phyloP scores from a whole-genome alignment of 2,888 invertebrate species.

The Onchidella celtica region DNA sequence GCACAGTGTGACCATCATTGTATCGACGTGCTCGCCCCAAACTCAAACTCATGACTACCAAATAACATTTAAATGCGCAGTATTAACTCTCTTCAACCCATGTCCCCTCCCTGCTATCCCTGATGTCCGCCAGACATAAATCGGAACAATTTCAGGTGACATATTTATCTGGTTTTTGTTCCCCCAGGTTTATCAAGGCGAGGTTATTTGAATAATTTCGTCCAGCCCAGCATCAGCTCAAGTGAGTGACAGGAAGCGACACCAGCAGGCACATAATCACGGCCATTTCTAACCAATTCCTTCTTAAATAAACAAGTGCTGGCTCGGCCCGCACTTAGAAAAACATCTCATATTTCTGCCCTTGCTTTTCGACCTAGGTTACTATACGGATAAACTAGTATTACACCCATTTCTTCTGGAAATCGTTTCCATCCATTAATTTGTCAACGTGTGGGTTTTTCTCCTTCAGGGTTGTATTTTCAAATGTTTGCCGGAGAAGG shows the following conservation, averaged over 20 bases:
- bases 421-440: neutral
- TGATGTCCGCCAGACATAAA: too few species aligned
- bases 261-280: neutral
- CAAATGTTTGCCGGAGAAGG: neutral
- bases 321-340: neutral
- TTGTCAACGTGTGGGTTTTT: neutral
- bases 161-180: too few species aligned
- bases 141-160: too few species aligned
- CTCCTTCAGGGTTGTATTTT: neutral
- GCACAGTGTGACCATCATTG: too few species aligned
- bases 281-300: neutral
- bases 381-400: neutral
- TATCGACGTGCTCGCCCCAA: too few species aligned
- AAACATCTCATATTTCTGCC: neutral
- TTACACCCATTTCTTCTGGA: neutral
- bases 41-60: too few species aligned
- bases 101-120: too few species aligned
- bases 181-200: too few species aligned
- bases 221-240: neutral
- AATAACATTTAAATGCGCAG: too few species aligned
- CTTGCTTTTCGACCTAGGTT: neutral
- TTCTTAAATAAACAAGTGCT: neutral
- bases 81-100: too few species aligned
- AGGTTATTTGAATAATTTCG: neutral
- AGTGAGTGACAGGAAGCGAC: neutral